Percentiles rank a stretch among this genome's conserved stretches.
Evolutionary conservation across 2,888 invertebrate genomes (phyloP).

Genomic region (Loripinus fragilis): DNA sequence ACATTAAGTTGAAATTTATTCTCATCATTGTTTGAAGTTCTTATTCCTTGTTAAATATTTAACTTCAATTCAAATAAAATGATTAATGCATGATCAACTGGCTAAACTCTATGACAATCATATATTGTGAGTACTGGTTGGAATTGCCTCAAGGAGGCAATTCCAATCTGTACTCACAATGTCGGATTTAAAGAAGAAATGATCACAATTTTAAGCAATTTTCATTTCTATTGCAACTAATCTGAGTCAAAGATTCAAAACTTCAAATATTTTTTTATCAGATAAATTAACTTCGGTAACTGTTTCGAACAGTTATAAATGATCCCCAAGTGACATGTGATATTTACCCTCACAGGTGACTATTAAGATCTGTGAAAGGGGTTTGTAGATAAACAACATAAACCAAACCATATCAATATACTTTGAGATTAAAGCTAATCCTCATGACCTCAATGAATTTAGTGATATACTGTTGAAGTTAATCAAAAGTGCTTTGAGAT

Average conservation of each 20-base stretch:
- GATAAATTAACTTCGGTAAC: constrained; percentile 10
- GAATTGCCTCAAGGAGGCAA: no score
- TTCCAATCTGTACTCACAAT: no score
- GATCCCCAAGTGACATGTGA: neutral
- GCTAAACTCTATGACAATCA: no score
- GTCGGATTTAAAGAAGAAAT: no score
- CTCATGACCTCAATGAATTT: neutral
- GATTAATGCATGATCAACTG: no score
- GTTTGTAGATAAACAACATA: neutral
- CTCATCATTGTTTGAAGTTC: neutral
- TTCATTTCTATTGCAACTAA: no score
- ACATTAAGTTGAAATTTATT: constrained; percentile 15
- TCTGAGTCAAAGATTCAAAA: no score
- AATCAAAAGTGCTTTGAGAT: neutral
- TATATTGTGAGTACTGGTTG: no score
- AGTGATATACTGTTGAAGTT: neutral
- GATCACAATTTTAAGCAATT: no score
- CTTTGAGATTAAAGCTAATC: neutral
- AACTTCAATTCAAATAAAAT: no score
- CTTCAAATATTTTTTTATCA: constrained; percentile 17
- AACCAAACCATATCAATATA: neutral
- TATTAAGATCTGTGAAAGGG: constrained; percentile 1
- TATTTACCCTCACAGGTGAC: constrained; percentile 5
- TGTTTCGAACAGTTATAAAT: constrained; percentile 3
- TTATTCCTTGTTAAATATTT: neutral